Evolutionary conservation across 2,888 invertebrate genomes (phyloP).

Genomic region (Nemapogon koenigi): DNA sequence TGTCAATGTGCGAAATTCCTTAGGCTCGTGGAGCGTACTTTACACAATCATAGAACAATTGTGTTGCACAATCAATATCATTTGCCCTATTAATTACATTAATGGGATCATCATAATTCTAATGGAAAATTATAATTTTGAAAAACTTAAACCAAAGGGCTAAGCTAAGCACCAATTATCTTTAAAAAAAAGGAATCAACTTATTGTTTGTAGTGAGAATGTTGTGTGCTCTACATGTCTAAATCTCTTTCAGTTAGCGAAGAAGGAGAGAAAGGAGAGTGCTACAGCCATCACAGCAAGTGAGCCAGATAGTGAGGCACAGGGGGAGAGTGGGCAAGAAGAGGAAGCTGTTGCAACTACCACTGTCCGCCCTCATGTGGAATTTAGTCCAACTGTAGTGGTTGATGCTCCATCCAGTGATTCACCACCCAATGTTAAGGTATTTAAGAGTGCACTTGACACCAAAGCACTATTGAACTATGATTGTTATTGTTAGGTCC

Average conservation of each 20-base stretch:
- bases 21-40: no score
- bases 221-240: background rate
- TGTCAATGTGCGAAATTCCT: no score
- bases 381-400: slow-evolving; percentile 70
- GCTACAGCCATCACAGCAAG: slow-evolving; percentile 36
- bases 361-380: slow-evolving; percentile 64
- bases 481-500: no score
- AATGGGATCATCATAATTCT: no score
- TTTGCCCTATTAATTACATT: no score
- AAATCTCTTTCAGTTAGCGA: slow-evolving; percentile 34
- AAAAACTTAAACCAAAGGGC: no score
- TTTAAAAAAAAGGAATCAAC: background rate
- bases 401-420: slow-evolving; percentile 68
- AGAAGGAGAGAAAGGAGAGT: slow-evolving; percentile 53
- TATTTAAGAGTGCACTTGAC: no score
- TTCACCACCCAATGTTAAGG: slow-evolving; percentile 54
- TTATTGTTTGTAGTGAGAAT: background rate
- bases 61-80: no score
- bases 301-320: slow-evolving; percentile 53
- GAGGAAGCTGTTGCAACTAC: slow-evolving; percentile 35
- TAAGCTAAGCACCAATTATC: no score
- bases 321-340: slow-evolving; percentile 48
- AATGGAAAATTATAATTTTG: no score
- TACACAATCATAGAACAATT: no score
- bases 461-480: no score